A percentile compares a stretch with the other conserved stretches of the same genome.
Conservation (phyloP, 1,140 invertebrate genomes). For the Tribolium castaneum region DNA sequence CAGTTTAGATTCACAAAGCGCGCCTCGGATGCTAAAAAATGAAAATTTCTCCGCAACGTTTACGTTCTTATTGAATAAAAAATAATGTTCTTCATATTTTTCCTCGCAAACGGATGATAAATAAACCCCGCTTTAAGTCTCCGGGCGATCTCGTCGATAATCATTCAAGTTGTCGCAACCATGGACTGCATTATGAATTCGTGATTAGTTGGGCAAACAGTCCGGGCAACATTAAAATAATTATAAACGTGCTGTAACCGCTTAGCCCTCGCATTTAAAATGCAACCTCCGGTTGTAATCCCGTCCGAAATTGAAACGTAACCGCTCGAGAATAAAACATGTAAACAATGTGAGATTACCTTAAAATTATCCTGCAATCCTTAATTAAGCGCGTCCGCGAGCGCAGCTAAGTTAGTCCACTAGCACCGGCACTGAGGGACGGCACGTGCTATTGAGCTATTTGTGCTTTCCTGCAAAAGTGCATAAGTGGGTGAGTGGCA, state of each 20-base stretch:
- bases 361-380: conserved; percentile 7
- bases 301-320: not conserved
- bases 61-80: conserved; percentile 17
- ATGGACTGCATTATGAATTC: not conserved
- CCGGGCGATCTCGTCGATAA: not conserved
- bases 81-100: conserved; percentile 22
- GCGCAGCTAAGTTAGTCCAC: not conserved
- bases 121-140: not conserved
- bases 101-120: not conserved
- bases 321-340: not conserved
- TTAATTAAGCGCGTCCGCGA: not conserved
- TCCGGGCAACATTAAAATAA: not conserved
- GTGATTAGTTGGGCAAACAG: not conserved
- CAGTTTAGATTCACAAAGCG: conserved; percentile 8
- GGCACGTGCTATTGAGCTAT: not conserved
- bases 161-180: not conserved
- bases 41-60: not conserved
- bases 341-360: conserved; percentile 1
- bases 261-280: not conserved
- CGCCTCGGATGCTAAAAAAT: not conserved
- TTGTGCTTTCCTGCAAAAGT: too few species aligned
- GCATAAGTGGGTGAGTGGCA: too few species aligned
- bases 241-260: not conserved
- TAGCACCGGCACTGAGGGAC: not conserved
- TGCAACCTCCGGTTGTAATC: not conserved